Evolutionary conservation across 2,888 invertebrate genomes (phyloP).

Genomic region (Danaus chrysippus): DNA sequence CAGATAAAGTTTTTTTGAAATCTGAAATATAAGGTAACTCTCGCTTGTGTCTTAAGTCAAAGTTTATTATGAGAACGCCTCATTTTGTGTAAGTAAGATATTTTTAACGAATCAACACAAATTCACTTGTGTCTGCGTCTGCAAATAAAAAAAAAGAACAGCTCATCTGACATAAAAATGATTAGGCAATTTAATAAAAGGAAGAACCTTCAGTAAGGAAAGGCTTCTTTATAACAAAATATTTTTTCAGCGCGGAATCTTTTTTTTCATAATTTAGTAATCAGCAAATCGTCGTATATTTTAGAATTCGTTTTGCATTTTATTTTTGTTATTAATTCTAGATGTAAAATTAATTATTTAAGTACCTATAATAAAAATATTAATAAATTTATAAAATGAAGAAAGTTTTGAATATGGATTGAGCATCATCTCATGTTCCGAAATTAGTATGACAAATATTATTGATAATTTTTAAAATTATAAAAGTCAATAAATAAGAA

Average conservation of each 20-base stretch:
- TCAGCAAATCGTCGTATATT: too few species aligned
- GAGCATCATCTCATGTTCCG: too few species aligned
- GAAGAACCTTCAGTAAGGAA: not conserved
- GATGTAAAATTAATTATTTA: not conserved
- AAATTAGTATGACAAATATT: too few species aligned
- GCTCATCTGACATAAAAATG: conserved; percentile 3
- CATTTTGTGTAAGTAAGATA: conserved; percentile 16
- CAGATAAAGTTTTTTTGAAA: too few species aligned
- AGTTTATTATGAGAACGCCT: conserved; percentile 17
- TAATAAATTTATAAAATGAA: not conserved
- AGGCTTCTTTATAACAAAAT: not conserved
- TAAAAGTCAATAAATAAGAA: too few species aligned
- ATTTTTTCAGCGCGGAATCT: not conserved
- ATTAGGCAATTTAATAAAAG: conserved; percentile 3
- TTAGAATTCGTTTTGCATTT: not conserved
- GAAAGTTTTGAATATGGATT: too few species aligned
- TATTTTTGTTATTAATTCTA: not conserved
- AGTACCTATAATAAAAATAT: not conserved
- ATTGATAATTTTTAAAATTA: too few species aligned
- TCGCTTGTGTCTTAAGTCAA: conserved; percentile 9
- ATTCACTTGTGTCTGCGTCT: conserved; percentile 5
- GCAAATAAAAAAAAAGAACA: conserved; percentile 1
- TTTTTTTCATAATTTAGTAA: not conserved
- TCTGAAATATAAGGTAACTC: not conserved
- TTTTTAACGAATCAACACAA: conserved; percentile 20